Conservation (phyloP, 2,113 vertebrate genomes). For the Charina bottae region DNA sequence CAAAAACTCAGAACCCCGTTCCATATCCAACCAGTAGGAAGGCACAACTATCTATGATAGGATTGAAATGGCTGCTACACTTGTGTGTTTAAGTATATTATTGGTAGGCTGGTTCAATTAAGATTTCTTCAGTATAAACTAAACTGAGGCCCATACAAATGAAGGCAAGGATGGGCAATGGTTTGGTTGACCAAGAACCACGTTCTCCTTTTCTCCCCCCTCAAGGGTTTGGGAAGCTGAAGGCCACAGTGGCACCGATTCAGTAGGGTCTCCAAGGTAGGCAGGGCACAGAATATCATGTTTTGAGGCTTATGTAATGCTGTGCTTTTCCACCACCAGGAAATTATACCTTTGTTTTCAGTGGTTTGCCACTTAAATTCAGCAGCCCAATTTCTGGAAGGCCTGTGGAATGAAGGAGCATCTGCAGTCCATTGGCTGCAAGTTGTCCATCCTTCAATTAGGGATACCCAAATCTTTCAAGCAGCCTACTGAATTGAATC, state of each 20-base stretch:
- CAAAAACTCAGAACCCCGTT: not conserved
- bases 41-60: not conserved
- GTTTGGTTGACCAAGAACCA: not conserved
- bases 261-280: not conserved
- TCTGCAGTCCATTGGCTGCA: not conserved
- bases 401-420: not conserved
- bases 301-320: not conserved
- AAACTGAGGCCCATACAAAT: not conserved
- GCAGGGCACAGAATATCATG: not conserved
- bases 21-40: not conserved
- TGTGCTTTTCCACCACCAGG: not conserved
- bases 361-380: not conserved
- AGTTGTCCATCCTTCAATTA: not conserved
- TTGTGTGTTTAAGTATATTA: not conserved
- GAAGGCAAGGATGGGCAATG: not conserved
- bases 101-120: not conserved
- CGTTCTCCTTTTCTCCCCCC: not conserved
- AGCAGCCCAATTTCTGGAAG: not conserved
- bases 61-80: not conserved
- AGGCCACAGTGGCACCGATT: not conserved
- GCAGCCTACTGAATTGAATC: not conserved
- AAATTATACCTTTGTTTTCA: not conserved
- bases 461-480: not conserved
- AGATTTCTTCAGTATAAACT: not conserved
- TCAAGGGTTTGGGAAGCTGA: not conserved